phyloP scores from a whole-genome alignment of 2,113 vertebrate species.

The Progne subis region DNA sequence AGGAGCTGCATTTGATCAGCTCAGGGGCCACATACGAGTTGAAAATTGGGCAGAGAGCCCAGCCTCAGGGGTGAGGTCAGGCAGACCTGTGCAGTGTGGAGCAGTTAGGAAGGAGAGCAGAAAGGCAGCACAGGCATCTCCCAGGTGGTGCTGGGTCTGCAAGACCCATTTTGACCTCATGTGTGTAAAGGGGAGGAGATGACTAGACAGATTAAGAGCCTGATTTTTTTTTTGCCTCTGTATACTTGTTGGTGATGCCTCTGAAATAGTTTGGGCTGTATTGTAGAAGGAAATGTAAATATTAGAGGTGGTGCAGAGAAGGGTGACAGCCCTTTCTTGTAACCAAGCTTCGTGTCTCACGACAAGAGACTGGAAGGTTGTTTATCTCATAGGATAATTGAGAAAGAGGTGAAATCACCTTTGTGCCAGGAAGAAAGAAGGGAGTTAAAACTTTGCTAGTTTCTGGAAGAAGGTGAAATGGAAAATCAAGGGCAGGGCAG shows the following conservation, averaged over 20 bases:
- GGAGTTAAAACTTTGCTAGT: background rate
- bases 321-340: background rate
- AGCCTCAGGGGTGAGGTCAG: background rate
- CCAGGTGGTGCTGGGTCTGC: background rate
- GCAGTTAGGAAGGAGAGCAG: background rate
- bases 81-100: background rate
- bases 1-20: background rate
- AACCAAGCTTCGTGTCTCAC: background rate
- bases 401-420: background rate
- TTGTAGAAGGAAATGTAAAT: background rate
- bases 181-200: background rate
- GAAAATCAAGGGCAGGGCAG: background rate
- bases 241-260: background rate
- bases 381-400: background rate
- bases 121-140: background rate
- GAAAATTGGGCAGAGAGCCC: background rate
- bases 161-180: background rate
- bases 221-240: background rate
- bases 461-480: background rate
- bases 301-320: background rate
- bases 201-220: background rate
- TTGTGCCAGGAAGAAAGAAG: background rate
- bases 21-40: fast-evolving
- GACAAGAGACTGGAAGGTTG: background rate
- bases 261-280: background rate